These are phyloP conservation scores for Globia sparganii DNA, from an alignment of 2,888 invertebrate species.

Conservation along the genomic window DNA sequence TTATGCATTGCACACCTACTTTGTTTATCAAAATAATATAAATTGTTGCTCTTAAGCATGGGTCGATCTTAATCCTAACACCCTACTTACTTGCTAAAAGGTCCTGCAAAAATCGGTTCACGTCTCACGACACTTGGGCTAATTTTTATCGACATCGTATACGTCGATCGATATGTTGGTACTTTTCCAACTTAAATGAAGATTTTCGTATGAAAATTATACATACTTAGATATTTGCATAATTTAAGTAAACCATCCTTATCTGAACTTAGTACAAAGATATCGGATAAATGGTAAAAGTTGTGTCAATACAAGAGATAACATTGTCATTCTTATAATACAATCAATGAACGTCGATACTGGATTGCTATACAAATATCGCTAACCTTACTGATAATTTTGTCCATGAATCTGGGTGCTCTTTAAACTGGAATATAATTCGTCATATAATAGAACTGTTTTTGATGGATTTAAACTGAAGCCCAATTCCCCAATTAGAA, in stretches of 20 bases:
- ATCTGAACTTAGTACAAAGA: slow-evolving; percentile 25
- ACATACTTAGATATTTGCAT: not conserved
- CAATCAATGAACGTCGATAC: slow-evolving; percentile 52
- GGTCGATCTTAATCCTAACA: not conserved
- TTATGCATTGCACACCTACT: not conserved
- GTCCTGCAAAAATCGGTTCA: not conserved
- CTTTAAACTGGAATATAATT: not conserved
- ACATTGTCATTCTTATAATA: slow-evolving; percentile 31
- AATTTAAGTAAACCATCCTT: not conserved
- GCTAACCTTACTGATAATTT: slow-evolving; percentile 25
- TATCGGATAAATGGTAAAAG: slow-evolving; percentile 41
- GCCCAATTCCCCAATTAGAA: not conserved
- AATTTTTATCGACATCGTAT: not conserved
- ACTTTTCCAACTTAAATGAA: not conserved
- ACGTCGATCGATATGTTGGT: not conserved
- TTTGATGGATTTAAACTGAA: not conserved
- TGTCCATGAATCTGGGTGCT: slow-evolving; percentile 7
- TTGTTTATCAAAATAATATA: not conserved
- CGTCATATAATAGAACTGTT: not conserved
- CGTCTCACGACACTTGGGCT: not conserved
- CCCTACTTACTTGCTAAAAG: not conserved
- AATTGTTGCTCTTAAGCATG: not conserved
- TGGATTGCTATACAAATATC: slow-evolving; percentile 22
- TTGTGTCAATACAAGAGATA: slow-evolving; percentile 48
- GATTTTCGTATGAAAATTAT: not conserved